Base-by-base conservation (phyloP, 2,888 invertebrate species). In the Scaptomyza cyrtandrae region DNA sequence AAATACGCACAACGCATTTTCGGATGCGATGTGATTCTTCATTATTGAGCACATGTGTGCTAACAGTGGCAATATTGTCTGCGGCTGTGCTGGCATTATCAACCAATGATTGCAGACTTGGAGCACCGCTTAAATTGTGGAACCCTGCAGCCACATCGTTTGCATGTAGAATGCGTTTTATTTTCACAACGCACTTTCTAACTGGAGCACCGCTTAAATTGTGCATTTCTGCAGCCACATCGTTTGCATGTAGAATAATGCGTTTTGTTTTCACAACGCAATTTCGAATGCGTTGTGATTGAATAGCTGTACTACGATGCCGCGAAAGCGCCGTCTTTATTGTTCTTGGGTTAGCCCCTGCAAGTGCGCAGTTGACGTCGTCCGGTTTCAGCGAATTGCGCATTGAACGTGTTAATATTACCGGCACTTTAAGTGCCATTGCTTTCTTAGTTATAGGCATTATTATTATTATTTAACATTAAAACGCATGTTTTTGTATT, bases 251-350 rank as follows among this genome's bases (percentile, higher is more conserved):
- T 0, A 39, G 2, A 29, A 62, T 58, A 13, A 70, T 11, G 50
- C 80, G 83, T 54, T 61, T 70, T 6, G 86, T 29, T 56, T 53
- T 58, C 5, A 81, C 85, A 6, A 65, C 49, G 56, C 68, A 82
- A 7, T 78, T 71, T 1, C 59, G 50, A 0, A 55, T 41, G 1
- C 19, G 9, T 48, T 16, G 1, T 19, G 14, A 1, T 29, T 50
- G 19, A 27, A 16, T n/a, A 3, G n/a, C 1, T 29, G 48, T 53
- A 3, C 9, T n/a, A 14, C 14, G 19, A 2, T 7, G 49, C 16
- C n/a, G 5, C 13, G 13, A 27, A 0, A 9, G 24, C 10, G 29
- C 5, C 9, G 19, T 11, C 14, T 14, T 39, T 41, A 14, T 39
- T 43, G 4, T 49, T 48, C n/a, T 19, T 43, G 33, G 24, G 9